A percentile compares a stretch with the other conserved stretches of the same genome.
These are phyloP conservation scores for Drosophila kanapiae DNA, from an alignment of 1,140 invertebrate genomes.

Conservation along the genomic window DNA sequence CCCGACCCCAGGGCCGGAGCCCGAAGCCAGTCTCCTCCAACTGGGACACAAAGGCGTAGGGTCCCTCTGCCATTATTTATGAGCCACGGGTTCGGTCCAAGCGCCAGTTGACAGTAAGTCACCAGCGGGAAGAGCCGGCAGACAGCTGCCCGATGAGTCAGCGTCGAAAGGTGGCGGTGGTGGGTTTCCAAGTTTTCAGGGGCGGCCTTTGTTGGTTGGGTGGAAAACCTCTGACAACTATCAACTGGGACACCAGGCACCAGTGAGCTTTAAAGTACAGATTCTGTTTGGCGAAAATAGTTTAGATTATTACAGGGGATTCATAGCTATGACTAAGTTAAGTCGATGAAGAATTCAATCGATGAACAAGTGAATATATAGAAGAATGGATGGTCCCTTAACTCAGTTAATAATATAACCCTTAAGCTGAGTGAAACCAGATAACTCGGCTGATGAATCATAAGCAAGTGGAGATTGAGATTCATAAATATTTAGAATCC, in stretches of 20 bases:
- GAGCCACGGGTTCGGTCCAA: conserved; percentile 51
- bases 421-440: background rate
- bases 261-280: background rate
- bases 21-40: conserved; percentile 8
- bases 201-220: background rate
- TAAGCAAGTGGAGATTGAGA: background rate
- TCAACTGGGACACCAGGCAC: background rate
- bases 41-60: conserved; percentile 13
- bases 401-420: too few relatives aligned
- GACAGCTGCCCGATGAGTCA: conserved; percentile 65
- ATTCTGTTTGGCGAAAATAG: background rate
- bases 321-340: background rate
- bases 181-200: conserved; percentile 51
- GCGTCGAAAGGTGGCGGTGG: conserved; percentile 37
- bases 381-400: too few relatives aligned
- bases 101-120: conserved; percentile 75
- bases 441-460: background rate
- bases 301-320: background rate
- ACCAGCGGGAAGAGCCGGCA: conserved; percentile 25
- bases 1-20: conserved; percentile 15
- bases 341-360: background rate
- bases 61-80: conserved; percentile 64
- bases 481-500: background rate
- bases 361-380: background rate
- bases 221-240: conserved; percentile 4